Conservation (phyloP, 2,888 invertebrate genomes). For the Xestia xanthographa region DNA sequence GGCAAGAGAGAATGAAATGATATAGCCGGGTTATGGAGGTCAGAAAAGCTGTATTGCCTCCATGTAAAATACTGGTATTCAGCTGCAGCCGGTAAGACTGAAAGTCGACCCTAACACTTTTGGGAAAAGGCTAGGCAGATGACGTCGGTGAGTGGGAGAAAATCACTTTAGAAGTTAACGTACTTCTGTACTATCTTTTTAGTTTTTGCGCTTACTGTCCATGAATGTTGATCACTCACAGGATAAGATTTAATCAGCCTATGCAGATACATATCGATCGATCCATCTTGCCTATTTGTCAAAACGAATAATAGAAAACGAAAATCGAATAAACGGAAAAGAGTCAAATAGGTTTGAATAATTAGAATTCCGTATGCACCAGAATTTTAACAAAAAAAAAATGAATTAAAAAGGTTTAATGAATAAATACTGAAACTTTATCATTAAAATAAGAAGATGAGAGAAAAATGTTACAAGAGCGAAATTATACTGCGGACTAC, state of each 20-base stretch:
- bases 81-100: too few relatives aligned
- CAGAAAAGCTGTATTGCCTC: background rate
- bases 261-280: slow-evolving; percentile 12
- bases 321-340: background rate
- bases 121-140: too few relatives aligned
- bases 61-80: too few relatives aligned
- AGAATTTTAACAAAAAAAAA: fast-evolving
- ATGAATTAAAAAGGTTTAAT: background rate
- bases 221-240: slow-evolving; percentile 1
- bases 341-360: too few relatives aligned
- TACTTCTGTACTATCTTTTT: slow-evolving; percentile 1
- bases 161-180: background rate
- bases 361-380: background rate
- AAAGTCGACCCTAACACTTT: too few relatives aligned
- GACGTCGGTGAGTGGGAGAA: background rate
- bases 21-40: background rate
- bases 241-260: slow-evolving; percentile 35
- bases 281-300: slow-evolving; percentile 19
- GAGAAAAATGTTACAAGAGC: background rate
- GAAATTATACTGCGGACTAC: too few relatives aligned
- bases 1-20: too few relatives aligned
- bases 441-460: background rate
- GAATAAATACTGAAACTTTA: background rate
- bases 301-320: background rate
- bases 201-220: background rate